Conservation (phyloP, 2,797 vertebrate genomes). For the Prunella strophiata region DNA sequence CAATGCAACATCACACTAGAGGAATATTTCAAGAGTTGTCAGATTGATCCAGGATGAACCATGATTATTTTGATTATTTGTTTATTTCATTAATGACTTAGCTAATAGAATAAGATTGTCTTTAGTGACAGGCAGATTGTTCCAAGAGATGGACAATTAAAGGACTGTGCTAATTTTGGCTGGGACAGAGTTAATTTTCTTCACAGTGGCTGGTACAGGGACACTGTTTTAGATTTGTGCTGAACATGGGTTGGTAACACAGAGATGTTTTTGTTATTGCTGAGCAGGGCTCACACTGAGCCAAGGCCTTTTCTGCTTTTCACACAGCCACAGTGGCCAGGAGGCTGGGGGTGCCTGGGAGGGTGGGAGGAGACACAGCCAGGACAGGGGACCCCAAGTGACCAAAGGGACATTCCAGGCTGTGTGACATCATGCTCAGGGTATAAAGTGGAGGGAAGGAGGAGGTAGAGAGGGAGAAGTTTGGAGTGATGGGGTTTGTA, state of each 20-base stretch:
- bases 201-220: fast-evolving
- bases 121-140: background rate
- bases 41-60: background rate
- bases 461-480: fast-evolving
- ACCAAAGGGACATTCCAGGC: background rate
- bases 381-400: background rate
- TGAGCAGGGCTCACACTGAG: background rate
- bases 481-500: background rate
- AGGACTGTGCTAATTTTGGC: background rate
- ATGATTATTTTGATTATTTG: background rate
- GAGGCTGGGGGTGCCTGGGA: background rate
- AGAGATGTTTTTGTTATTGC: background rate
- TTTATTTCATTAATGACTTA: background rate
- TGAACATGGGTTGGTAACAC: background rate
- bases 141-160: background rate
- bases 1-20: background rate
- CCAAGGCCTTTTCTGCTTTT: background rate
- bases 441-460: fast-evolving
- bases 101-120: background rate
- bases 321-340: fast-evolving
- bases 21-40: background rate
- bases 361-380: background rate
- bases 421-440: fast-evolving
- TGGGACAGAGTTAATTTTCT: background rate
- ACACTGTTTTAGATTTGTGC: background rate